Conservation (phyloP, 1,140 invertebrate species). For the Drosophila littoralis region DNA sequence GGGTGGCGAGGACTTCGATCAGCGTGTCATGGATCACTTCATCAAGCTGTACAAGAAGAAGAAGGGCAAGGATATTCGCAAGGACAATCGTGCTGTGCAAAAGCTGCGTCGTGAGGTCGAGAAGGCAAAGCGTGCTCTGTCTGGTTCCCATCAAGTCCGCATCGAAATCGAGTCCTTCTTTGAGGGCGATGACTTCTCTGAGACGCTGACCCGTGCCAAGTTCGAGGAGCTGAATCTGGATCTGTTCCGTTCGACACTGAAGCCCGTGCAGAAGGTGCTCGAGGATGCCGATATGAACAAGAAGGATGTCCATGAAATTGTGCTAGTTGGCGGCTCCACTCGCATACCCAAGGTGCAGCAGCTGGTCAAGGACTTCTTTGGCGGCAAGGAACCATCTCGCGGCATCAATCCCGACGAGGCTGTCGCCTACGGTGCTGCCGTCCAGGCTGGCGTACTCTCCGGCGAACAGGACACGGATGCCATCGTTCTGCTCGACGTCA, state of each 20-base stretch:
- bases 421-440: slow-evolving; percentile 99
- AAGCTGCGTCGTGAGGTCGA: slow-evolving; percentile 98
- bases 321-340: slow-evolving; percentile 99
- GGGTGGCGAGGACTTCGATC: slow-evolving; percentile 99
- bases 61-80: slow-evolving; percentile 98
- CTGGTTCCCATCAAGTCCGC: slow-evolving; percentile 97
- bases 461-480: slow-evolving; percentile 97
- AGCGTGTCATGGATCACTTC: slow-evolving; percentile 99
- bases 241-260: slow-evolving; percentile 98
- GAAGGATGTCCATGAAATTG: slow-evolving; percentile 99
- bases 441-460: slow-evolving; percentile 97
- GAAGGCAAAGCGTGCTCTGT: slow-evolving; percentile 98
- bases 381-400: slow-evolving; percentile 98
- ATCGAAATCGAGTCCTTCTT: slow-evolving; percentile 99
- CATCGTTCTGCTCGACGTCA: slow-evolving; percentile 98
- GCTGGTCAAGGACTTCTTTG: slow-evolving; percentile 99
- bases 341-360: slow-evolving; percentile 99
- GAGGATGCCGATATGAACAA: slow-evolving; percentile 99
- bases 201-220: slow-evolving; percentile 98
- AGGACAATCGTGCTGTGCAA: slow-evolving; percentile 97
- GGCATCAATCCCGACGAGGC: slow-evolving; percentile 99
- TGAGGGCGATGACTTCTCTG: slow-evolving; percentile 99
- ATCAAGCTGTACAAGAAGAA: slow-evolving; percentile 99
- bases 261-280: slow-evolving; percentile 98
- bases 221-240: slow-evolving; percentile 99